Percentiles rank a stretch among this genome's conserved stretches.
Evolutionary conservation across 2,888 invertebrate species (phyloP).

Genomic region (Euzophera pinguis): DNA sequence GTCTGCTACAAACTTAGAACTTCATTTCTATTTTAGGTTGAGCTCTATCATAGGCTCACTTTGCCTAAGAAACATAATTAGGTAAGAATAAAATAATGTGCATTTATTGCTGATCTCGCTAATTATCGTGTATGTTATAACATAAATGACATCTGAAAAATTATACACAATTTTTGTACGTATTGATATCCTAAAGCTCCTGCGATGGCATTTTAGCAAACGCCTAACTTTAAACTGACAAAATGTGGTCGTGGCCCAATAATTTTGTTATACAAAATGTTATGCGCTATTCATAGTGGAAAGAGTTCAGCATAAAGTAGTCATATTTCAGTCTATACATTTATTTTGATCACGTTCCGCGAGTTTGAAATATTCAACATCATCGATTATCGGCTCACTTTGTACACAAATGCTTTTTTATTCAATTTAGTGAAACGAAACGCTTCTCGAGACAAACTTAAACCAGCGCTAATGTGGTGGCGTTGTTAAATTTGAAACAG

Average conservation of each 20-base stretch:
- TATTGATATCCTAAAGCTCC: no score
- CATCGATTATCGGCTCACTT: constrained; percentile 71
- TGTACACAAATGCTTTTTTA: constrained; percentile 67
- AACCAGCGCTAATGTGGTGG: constrained; percentile 17
- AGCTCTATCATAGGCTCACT: no score
- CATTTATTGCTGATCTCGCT: no score
- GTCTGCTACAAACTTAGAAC: not conserved
- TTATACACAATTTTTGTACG: no score
- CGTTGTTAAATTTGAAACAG: constrained; percentile 3
- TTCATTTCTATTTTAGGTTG: not conserved
- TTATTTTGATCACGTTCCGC: constrained; percentile 63
- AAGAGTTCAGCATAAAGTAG: not conserved
- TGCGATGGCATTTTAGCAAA: no score
- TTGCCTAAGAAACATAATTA: no score
- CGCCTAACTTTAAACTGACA: no score
- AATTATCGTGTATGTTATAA: no score
- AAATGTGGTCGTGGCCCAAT: no score
- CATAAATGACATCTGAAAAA: no score
- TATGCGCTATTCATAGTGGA: not conserved
- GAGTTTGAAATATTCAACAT: constrained; percentile 70
- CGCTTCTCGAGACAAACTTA: constrained; percentile 32
- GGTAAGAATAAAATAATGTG: no score
- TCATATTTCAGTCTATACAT: constrained; percentile 27
- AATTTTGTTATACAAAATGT: no score
- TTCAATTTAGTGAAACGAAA: constrained; percentile 54